These are phyloP conservation scores for Rachycentron canadum DNA, from an alignment of 2,797 vertebrate genomes.

Conservation along the genomic window DNA sequence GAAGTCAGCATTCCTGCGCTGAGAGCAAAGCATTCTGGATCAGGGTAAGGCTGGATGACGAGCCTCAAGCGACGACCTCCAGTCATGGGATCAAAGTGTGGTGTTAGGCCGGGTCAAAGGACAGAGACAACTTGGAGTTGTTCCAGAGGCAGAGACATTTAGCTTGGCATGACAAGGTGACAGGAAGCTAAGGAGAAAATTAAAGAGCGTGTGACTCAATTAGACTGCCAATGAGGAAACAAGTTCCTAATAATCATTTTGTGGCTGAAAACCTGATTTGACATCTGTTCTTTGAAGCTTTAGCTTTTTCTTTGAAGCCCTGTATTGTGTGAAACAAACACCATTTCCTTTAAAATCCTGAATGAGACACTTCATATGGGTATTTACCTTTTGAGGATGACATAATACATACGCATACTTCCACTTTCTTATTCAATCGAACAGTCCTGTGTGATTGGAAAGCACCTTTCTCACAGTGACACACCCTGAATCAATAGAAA, in stretches of 20 bases:
- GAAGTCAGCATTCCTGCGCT: conserved; percentile 25
- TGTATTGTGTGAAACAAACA: too few relatives aligned
- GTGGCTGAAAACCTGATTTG: not conserved
- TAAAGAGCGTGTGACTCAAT: conserved; percentile 29
- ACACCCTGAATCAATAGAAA: conserved; percentile 10
- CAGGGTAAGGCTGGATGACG: conserved; percentile 9
- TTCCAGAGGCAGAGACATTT: conserved; percentile 38
- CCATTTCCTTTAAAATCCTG: not conserved
- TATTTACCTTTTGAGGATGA: not conserved
- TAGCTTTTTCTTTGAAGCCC: not conserved
- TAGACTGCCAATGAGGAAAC: conserved; percentile 18
- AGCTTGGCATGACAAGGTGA: conserved; percentile 26
- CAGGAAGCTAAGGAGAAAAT: conserved; percentile 26
- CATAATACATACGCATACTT: conserved; percentile 40
- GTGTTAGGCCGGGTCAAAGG: conserved; percentile 49
- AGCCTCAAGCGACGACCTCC: conserved; percentile 17
- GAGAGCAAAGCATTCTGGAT: conserved; percentile 13
- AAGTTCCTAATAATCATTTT: conserved; percentile 19
- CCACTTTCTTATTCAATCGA: not conserved
- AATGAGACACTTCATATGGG: not conserved
- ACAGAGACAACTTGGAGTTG: conserved; percentile 10
- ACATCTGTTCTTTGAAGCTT: conserved; percentile 28
- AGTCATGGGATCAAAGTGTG: conserved; percentile 51
- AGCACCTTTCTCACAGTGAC: conserved; percentile 25
- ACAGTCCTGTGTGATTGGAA: conserved; percentile 41